Evolutionary conservation across 2,113 vertebrate genomes (phyloP), one percentile per base, ranked within the genome.

Genomic region (Pedionomus torquatus): DNA sequence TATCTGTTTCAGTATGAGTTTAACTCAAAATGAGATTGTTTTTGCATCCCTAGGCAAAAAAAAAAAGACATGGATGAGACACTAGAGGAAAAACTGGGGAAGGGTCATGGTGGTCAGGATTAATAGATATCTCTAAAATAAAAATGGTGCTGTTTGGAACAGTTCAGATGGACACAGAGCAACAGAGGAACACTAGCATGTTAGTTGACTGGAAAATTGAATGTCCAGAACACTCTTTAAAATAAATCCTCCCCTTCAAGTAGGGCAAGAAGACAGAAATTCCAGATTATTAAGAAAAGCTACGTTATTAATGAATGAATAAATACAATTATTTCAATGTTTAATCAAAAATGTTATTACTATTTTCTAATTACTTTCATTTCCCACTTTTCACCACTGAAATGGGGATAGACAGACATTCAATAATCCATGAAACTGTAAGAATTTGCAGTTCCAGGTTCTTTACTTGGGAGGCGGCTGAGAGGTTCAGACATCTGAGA

Each of bases 1-100:
- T 89, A 79, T 69, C 90, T 92, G 54, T 91, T 95, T 97, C 89
- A 87, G 35, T 31, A 49, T 14, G 25, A 69, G 13, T 83, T 82
- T 82, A 71, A 65, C 21, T 51, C 77, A 82, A 92, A 89, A 49
- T 31, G 4, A 61, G 39, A 26, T 49, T 82, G 21, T 0, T 89
- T 89, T 87, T 91, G 31, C 48, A 87, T 64, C 26, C 13, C 19
- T 65, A 82, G 26, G 31, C 13, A 75, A 92, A 95, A 89, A 31
- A 95, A 90, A 31, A 86, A n/a, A 61, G 13, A 12, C 57, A 23
- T 26, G 9, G 26, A 69, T 14, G 30, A 64, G 55, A 64, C 24
- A 64, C 4, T 41, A 28, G 26, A 71, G 11, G 5, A 55, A 83
- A 86, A 90, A 66, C 0, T 64, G 5, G 5, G 30, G 20, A 41